Evolutionary conservation across 1,140 invertebrate species (phyloP).

Genomic region (Chrysomallon squamiferum): DNA sequence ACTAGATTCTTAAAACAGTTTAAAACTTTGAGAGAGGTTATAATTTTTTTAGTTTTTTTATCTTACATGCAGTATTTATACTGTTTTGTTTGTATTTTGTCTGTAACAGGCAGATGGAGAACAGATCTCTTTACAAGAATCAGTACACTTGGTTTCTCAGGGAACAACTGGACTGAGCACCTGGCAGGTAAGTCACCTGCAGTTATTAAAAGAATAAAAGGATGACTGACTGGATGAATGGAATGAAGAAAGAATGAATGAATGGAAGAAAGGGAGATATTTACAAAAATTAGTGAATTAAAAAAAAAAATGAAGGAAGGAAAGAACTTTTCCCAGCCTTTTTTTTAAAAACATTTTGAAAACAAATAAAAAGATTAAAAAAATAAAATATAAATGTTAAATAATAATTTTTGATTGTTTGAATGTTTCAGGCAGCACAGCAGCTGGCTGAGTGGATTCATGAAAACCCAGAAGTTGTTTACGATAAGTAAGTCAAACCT

Average conservation of each 20-base stretch:
- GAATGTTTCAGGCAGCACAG: conserved; percentile 47
- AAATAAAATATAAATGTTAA: too few species aligned
- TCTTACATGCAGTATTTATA: not conserved
- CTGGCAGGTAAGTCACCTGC: conserved; percentile 57
- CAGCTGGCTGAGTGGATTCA: conserved; percentile 54
- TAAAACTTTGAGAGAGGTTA: too few species aligned
- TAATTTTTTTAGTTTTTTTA: not conserved
- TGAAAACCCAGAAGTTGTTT: conserved; percentile 43
- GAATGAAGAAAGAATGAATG: too few species aligned
- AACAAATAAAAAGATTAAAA: too few species aligned
- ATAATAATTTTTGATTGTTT: not conserved
- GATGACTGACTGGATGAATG: too few species aligned
- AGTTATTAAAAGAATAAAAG: too few species aligned
- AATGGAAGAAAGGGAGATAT: too few species aligned
- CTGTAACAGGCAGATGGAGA: conserved; percentile 39
- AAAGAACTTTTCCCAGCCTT: too few species aligned
- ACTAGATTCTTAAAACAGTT: too few species aligned
- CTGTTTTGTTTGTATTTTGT: not conserved
- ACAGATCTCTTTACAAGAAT: conserved; percentile 52
- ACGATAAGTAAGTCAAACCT: conserved; percentile 54
- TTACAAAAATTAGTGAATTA: too few species aligned
- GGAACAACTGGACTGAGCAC: conserved; percentile 58
- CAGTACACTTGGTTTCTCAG: conserved; percentile 53
- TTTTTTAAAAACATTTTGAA: too few species aligned
- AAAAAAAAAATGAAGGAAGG: too few species aligned